Evolutionary conservation across 2,888 invertebrate genomes (phyloP), one percentile per base, ranked within the genome.

Genomic region (Drosophila pseudotalamancana): DNA sequence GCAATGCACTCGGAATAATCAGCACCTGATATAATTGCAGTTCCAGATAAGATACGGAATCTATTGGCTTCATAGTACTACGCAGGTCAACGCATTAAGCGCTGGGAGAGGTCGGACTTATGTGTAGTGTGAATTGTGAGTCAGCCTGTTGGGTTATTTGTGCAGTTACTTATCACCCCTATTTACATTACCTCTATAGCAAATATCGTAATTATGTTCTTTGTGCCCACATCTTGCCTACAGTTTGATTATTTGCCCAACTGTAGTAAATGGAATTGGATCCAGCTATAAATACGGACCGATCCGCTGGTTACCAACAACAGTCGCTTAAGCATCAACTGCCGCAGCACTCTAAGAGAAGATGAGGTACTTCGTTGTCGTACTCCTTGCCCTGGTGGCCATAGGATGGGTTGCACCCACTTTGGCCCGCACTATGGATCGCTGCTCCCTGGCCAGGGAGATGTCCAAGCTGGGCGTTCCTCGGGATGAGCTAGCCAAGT

Each of bases 381-480:
- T 70, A 18, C 60, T 55, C 4, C n/a, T n/a, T n/a, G n/a, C n/a
- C n/a, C 6, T 75, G 16, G 19, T 40, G n/a, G 43, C 42, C 4
- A 39, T 87, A 51, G 66, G 73, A 1, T 19, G 76, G 69, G 65
- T 73, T 4, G 39, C 59, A 0, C 57, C 81, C 3, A 45, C 68
- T 0, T 42, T 56, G 11, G 87, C 64, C 6, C 84, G 73, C 55
- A 69, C 66, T 8, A 74, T 86, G 57, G 51, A 71, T 18, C 86
- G 88, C 6, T 90, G 90, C 72, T 62, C 77, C 3, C 23, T 90
- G 69, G 89, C 89, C 18, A 46, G 54, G 1, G 87, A 81, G 45
- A 68, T 90, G 86, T 32, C 27, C 42, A 53, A 92, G 2, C 16
- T 85, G 53, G 89, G 87, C 11, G 77, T 87, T 6, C 83, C 88